These are phyloP conservation scores for Cyprinus carpio DNA, from an alignment of 2,113 vertebrate genomes.

Conservation along the genomic window DNA sequence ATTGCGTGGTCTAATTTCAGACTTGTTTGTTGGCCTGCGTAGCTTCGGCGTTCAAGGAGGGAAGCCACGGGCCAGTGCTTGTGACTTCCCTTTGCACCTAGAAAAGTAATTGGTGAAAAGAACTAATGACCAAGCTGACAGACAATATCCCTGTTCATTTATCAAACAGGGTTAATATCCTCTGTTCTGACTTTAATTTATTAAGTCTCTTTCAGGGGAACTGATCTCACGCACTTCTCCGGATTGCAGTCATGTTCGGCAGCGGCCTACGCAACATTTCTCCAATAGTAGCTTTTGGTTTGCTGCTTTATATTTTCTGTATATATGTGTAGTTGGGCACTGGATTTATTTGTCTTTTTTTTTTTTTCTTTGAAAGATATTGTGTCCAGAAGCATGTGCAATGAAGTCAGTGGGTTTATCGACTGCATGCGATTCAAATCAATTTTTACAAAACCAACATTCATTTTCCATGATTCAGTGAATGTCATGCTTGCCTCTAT, in stretches of 20 bases:
- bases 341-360: not conserved
- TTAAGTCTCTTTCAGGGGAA: constrained; percentile 65
- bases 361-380: not conserved
- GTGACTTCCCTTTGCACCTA: constrained; percentile 49
- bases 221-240: constrained; percentile 40
- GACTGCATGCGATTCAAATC: constrained; percentile 35
- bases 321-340: not conserved
- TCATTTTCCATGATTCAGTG: constrained; percentile 41
- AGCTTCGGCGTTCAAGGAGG: not conserved
- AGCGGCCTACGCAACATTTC: not conserved
- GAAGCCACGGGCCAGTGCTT: constrained; percentile 24
- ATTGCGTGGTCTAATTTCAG: constrained; percentile 35
- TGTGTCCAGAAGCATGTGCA: not conserved
- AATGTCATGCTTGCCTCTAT: constrained; percentile 45
- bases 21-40: constrained; percentile 27
- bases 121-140: constrained; percentile 67
- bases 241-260: constrained; percentile 42
- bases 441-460: constrained; percentile 32
- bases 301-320: not conserved
- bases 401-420: constrained; percentile 25
- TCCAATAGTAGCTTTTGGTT: not conserved
- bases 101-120: constrained; percentile 56
- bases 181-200: constrained; percentile 70
- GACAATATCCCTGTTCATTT: constrained; percentile 74
- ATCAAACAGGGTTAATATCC: constrained; percentile 71